Evolutionary conservation across 2,113 vertebrate genomes (phyloP).

Genomic region (Nansenia antarctica): DNA sequence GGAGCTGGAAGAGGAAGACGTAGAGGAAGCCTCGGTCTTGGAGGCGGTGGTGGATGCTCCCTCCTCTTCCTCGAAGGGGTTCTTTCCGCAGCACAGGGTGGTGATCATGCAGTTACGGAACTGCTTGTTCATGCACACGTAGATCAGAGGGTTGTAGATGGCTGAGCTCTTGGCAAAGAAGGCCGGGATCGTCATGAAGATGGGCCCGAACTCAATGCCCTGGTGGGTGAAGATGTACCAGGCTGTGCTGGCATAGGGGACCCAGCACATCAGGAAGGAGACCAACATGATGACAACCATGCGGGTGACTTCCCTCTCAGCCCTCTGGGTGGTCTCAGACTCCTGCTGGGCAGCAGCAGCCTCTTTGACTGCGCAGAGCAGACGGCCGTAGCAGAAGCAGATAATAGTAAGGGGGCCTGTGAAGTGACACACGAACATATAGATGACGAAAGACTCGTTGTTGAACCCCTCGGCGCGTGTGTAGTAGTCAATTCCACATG

Average conservation of each 20-base stretch:
- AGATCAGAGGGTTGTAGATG: conserved; percentile 96
- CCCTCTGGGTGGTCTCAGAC: conserved; percentile 96
- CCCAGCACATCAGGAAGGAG: conserved; percentile 87
- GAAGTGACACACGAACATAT: conserved; percentile 95
- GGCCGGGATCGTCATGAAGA: conserved; percentile 92
- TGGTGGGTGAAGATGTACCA: conserved; percentile 93
- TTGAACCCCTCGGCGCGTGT: conserved; percentile 87
- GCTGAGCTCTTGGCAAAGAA: conserved; percentile 93
- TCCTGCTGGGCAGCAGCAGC: conserved; percentile 96
- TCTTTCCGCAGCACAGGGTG: conserved; percentile 96
- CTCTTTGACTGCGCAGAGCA: conserved; percentile 95
- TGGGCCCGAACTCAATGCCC: conserved; percentile 86
- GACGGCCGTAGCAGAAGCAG: conserved; percentile 94
- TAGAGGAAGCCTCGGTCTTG: conserved; percentile 93
- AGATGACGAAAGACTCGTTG: conserved; percentile 94
- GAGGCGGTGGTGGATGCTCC: conserved; percentile 80
- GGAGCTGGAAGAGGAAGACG: conserved; percentile 91
- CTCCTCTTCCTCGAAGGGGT: conserved; percentile 88
- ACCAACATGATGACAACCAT: conserved; percentile 96
- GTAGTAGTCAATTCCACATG: conserved; percentile 95
- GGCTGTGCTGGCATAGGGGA: conserved; percentile 86
- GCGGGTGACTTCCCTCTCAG: conserved; percentile 94
- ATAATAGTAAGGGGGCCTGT: conserved; percentile 71
- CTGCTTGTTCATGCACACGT: conserved; percentile 98
- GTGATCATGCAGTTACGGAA: conserved; percentile 98